Conservation (phyloP, 1,140 invertebrate species). For the Drosophila kurseongensis region DNA sequence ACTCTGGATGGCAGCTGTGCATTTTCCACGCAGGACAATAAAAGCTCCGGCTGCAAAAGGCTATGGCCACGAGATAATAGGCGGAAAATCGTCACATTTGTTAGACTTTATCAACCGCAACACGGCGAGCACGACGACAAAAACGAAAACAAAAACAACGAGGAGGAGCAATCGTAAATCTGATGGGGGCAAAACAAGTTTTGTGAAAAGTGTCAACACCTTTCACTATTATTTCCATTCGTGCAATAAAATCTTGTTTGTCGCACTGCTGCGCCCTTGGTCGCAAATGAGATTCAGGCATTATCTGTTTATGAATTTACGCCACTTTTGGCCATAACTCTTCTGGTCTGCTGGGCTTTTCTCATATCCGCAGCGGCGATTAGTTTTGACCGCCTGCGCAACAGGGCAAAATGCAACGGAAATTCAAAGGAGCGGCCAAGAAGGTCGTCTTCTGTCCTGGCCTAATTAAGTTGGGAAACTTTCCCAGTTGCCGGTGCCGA, state of each 20-base stretch:
- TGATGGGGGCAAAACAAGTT: slow-evolving; percentile 39
- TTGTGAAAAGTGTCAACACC: slow-evolving; percentile 52
- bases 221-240: slow-evolving; percentile 39
- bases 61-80: slow-evolving; percentile 66
- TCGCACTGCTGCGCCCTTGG: slow-evolving; percentile 22
- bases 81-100: slow-evolving; percentile 80
- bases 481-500: slow-evolving; percentile 23
- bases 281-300: slow-evolving; percentile 65
- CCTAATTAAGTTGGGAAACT: slow-evolving; percentile 70
- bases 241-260: slow-evolving; percentile 70
- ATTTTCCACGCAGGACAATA: slow-evolving; percentile 75
- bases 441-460: neutral
- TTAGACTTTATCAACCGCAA: slow-evolving; percentile 67
- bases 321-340: slow-evolving; percentile 49
- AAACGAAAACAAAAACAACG: neutral
- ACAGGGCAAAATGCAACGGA: slow-evolving; percentile 70
- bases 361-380: slow-evolving; percentile 75
- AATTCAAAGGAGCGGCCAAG: slow-evolving; percentile 64
- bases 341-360: slow-evolving; percentile 40
- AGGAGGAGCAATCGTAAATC: slow-evolving; percentile 66
- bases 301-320: slow-evolving; percentile 84
- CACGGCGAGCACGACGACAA: slow-evolving; percentile 7
- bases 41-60: slow-evolving; percentile 36
- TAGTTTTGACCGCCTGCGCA: slow-evolving; percentile 69
- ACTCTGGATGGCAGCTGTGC: slow-evolving; percentile 56